These are phyloP conservation scores for Zaprionus gabonicus DNA, from an alignment of 1,140 invertebrate species.

Conservation along the genomic window DNA sequence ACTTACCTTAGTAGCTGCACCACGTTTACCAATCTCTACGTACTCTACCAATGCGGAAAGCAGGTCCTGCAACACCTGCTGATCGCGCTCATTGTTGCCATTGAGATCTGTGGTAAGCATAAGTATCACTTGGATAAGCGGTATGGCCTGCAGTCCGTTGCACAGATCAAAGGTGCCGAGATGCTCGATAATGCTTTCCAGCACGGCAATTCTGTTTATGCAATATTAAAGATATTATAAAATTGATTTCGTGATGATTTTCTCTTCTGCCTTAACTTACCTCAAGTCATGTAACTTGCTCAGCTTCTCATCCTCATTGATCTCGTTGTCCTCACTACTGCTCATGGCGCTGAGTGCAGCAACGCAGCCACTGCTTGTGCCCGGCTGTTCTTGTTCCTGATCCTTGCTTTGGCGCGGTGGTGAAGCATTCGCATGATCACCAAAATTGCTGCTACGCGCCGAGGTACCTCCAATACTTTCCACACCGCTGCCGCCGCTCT, in stretches of 20 bases:
- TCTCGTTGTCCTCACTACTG: constrained; percentile 82
- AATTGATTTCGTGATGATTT: not conserved
- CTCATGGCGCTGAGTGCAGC: constrained; percentile 67
- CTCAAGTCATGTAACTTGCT: constrained; percentile 88
- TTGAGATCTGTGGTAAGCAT: constrained; percentile 96
- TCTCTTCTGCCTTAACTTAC: constrained; percentile 35
- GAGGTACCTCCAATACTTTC: constrained; percentile 96
- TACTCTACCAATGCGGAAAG: constrained; percentile 91
- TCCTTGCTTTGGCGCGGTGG: constrained; percentile 71
- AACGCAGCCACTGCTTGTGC: constrained; percentile 75
- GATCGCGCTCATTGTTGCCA: constrained; percentile 92
- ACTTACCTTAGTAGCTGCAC: constrained; percentile 71
- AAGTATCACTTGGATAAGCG: constrained; percentile 94
- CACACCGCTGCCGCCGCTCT: constrained; percentile 94
- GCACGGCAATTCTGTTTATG: constrained; percentile 65
- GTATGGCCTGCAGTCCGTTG: constrained; percentile 93
- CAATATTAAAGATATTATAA: not conserved
- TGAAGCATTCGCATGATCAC: constrained; percentile 85
- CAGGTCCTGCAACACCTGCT: constrained; percentile 90
- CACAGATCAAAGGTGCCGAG: constrained; percentile 81
- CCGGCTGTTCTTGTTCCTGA: constrained; percentile 55
- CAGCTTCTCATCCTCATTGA: constrained; percentile 85
- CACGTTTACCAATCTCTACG: constrained; percentile 89
- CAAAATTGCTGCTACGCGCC: constrained; percentile 95
- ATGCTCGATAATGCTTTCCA: constrained; percentile 80